phyloP scores from a whole-genome alignment of 2,113 vertebrate genomes.

The Caretta caretta region DNA sequence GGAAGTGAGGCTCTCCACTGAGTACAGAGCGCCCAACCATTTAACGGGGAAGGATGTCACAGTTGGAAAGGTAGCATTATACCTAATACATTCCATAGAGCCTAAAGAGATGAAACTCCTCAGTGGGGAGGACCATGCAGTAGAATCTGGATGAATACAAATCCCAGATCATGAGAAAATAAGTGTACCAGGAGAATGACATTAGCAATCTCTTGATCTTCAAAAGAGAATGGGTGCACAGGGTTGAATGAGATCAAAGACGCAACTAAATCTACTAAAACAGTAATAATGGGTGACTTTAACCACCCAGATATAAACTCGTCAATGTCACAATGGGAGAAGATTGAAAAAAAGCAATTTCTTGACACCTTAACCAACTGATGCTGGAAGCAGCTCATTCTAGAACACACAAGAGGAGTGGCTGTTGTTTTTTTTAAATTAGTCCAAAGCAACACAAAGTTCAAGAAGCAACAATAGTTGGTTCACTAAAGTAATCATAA shows the following conservation, averaged over 20 bases:
- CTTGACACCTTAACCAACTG: background rate
- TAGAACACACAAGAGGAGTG: background rate
- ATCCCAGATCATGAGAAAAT: background rate
- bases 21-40: background rate
- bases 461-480: background rate
- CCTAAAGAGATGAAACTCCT: background rate
- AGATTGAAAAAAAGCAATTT: background rate
- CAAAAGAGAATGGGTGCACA: background rate
- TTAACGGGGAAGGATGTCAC: background rate
- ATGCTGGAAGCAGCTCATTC: background rate
- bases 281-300: background rate
- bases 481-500: background rate
- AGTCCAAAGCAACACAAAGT: background rate
- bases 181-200: background rate
- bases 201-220: background rate
- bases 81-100: background rate
- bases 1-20: no score
- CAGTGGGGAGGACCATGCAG: background rate
- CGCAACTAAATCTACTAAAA: background rate
- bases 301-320: background rate
- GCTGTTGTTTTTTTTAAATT: background rate
- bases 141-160: background rate
- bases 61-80: background rate
- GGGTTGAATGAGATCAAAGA: background rate
- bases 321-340: fast-evolving